Evolutionary conservation across 2,797 vertebrate species (phyloP), one percentile per base, ranked within the genome.

Genomic region (Adelosebastes latens): DNA sequence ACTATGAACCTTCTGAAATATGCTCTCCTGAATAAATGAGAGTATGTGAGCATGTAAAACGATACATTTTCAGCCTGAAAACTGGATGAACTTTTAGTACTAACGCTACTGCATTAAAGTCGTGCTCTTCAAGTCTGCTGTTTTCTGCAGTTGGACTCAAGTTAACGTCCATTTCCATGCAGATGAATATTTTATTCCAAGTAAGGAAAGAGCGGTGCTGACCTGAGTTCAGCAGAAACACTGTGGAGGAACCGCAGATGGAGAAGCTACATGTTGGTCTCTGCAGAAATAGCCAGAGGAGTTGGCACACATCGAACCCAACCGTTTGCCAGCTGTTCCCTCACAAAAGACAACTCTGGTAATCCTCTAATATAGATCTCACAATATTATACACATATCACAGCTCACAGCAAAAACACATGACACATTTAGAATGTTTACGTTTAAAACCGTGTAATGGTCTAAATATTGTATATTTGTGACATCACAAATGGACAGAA

Each of bases 231-330:
- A 72, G 79, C 75, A 58, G 72, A 71, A 82, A 77, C 63, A 3
- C 82, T 25, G 81, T 34, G 80, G 63, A 76, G 75, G 85, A 82
- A 67, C 49, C 72, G 31, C 92, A 93, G 91, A 92, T 87, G 89
- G 87, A 87, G 77, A 27, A 73, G 84, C 81, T 88, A 80, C 90
- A 73, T 7, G 86, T 86, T 77, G 86, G 85, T 77, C 82, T 90
- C 65, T 75, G 88, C 80, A 84, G 83, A 77, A 85, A 85, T 34
- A 88, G 89, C 86, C 89, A 88, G 90, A 88, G 87, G 91, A 90
- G 77, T 53, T 88, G 90, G 85, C 84, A 79, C 83, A 67, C 31
- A 55, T 64, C 70, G 24, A 53, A 25, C 24, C 80, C 52, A 3
- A 82, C 24, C 25, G 29, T 62, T 63, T 8, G 81, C 85, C 90